Conservation (phyloP, 2,888 invertebrate species). For the Calameuta pallipes region DNA sequence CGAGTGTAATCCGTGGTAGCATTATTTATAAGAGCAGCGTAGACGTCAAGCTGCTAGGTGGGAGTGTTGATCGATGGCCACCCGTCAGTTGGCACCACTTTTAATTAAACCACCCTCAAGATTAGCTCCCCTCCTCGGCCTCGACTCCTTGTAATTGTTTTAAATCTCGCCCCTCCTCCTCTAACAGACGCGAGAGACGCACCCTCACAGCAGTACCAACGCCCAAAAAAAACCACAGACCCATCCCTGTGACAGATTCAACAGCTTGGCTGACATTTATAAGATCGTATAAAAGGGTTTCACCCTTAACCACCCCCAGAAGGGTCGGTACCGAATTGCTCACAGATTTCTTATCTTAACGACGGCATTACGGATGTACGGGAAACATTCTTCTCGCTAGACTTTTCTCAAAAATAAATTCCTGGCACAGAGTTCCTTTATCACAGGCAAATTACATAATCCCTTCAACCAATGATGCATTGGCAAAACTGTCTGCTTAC, state of each 20-base stretch:
- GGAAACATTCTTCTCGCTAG: neutral
- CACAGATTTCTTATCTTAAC: constrained; percentile 9
- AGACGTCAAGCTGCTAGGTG: constrained; percentile 39
- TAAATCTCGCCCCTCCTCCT: constrained; percentile 58
- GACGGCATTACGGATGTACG: constrained; percentile 6
- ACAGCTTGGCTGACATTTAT: constrained; percentile 56
- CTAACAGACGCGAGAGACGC: constrained; percentile 27
- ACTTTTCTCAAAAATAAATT: neutral
- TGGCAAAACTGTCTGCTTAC: neutral
- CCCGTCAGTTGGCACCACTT: constrained; percentile 66
- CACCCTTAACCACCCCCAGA: constrained; percentile 12
- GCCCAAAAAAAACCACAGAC: constrained; percentile 56
- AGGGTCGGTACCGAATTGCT: constrained; percentile 14
- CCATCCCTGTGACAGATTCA: constrained; percentile 62
- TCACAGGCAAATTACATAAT: neutral
- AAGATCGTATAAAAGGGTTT: constrained; percentile 45
- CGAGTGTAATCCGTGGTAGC: neutral
- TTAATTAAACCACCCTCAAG: constrained; percentile 67
- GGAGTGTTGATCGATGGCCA: constrained; percentile 65
- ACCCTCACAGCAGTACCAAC: constrained; percentile 39
- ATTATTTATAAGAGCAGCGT: constrained; percentile 22
- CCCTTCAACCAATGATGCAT: neutral
- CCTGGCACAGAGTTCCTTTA: neutral
- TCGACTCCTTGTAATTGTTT: constrained; percentile 63
- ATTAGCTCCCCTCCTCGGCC: constrained; percentile 58